These are phyloP conservation scores for Antennarius maculatus DNA, from an alignment of 2,797 vertebrate species.

Conservation along the genomic window DNA sequence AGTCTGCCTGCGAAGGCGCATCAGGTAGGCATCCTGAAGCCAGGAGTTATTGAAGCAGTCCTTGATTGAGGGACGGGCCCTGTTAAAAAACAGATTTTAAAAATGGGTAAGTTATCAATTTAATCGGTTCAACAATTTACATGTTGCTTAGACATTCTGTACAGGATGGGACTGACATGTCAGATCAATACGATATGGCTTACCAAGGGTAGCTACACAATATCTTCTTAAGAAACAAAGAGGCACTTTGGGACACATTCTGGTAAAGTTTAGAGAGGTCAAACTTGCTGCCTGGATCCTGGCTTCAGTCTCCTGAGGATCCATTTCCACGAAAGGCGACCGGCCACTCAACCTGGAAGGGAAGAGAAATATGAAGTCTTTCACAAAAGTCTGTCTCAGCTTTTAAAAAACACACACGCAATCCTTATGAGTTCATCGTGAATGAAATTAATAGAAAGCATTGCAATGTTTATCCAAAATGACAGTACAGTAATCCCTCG, in stretches of 20 bases:
- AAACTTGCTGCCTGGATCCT: constrained; percentile 91
- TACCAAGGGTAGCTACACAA: constrained; percentile 95
- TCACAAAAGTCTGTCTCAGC: background rate
- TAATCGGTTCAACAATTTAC: background rate
- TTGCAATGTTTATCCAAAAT: no score
- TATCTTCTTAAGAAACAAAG: constrained; percentile 95
- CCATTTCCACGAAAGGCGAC: constrained; percentile 89
- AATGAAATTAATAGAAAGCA: background rate
- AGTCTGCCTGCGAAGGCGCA: constrained; percentile 95
- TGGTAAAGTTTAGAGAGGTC: constrained; percentile 96
- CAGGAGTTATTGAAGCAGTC: constrained; percentile 95
- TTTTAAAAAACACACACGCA: background rate
- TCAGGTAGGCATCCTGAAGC: constrained; percentile 98
- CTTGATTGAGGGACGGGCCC: constrained; percentile 94
- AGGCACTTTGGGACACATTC: constrained; percentile 97
- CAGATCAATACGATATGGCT: constrained; percentile 49
- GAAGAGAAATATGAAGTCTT: background rate
- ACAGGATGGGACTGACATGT: no score
- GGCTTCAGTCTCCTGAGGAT: constrained; percentile 89
- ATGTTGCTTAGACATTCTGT: no score
- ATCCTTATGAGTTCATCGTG: background rate
- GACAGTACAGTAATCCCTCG: no score
- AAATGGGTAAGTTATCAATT: background rate
- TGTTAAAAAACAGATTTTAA: constrained; percentile 58
- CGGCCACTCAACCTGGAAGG: constrained; percentile 90